Base-by-base conservation (phyloP, 2,888 invertebrate genomes). In the Platypus cylindrus region DNA sequence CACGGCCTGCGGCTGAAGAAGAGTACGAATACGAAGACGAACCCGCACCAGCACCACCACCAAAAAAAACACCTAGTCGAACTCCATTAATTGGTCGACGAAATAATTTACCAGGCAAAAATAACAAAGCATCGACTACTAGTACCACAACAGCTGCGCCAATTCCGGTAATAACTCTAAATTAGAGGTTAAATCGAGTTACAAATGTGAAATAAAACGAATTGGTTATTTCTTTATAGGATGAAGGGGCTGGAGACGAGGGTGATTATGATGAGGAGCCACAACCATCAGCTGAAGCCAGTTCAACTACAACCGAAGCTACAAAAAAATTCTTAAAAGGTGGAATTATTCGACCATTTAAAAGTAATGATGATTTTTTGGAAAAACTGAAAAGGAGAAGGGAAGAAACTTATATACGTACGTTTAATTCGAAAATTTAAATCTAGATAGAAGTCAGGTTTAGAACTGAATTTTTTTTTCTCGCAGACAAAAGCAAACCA, bases 301-400 rank as follows among this genome's bases (percentile, higher is more conserved):
- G 62, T n/a, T 74, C 75, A 8, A 72, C 73, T 2, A 71, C 78
- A 0, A 79, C 82, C 4, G 76, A 77, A 14, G 77, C 78, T 49
- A 64, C 78, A 32, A 73, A 78, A 46, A 80, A 79, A 50, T 72
- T 76, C 47, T 60, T 76, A 1, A 69, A 66, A 28, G 67, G 69
- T 1, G 78, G 78, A 11, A 65, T 70, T 22, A 74, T 82, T 11
- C 64, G 83, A 35, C 82, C 83, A 1, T 82, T 82, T 70, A 71
- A 81, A 50, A 82, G 81, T 52, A 82, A 83, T 59, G 75, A 79
- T 37, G 82, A 82, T 49, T 67, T 83, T 17, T 61, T 83, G 28
- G 79, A 75, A 34, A 72, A 78, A 0, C 62, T 83, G 37, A 82
- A 81, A 58, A 73, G 75, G 50, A 69, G 79, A 51, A 68, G 81